phyloP scores from a whole-genome alignment of 2,797 vertebrate genomes.

The Hoplostethus mediterraneus region DNA sequence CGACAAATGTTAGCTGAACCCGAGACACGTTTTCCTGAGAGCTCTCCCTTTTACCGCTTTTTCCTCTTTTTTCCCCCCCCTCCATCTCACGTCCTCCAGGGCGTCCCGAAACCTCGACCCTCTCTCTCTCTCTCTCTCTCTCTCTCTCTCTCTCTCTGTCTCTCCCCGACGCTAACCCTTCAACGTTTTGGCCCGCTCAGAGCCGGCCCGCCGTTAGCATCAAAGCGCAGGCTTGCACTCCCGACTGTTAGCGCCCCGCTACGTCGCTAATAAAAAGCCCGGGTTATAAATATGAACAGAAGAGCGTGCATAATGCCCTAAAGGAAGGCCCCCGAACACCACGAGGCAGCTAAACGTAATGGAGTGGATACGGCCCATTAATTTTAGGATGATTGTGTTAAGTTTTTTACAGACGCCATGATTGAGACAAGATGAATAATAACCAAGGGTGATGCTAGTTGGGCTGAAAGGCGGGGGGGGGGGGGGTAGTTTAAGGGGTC shows the following conservation, averaged over 20 bases:
- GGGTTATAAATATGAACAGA: constrained; percentile 83
- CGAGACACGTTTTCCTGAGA: constrained; percentile 12
- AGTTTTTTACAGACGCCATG: constrained; percentile 74
- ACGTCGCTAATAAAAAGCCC: constrained; percentile 80
- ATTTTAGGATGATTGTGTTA: constrained; percentile 79
- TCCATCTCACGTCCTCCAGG: too few relatives aligned
- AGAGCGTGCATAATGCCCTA: constrained; percentile 76
- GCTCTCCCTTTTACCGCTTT: too few relatives aligned
- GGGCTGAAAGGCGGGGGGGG: constrained; percentile 66
- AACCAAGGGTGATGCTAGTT: constrained; percentile 49
- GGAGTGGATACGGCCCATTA: constrained; percentile 80
- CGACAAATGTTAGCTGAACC: constrained; percentile 56
- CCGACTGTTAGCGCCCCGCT: constrained; percentile 80
- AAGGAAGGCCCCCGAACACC: constrained; percentile 79
- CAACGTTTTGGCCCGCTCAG: constrained; percentile 64
- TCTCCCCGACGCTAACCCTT: constrained; percentile 54
- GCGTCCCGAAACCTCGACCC: background rate
- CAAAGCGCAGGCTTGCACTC: constrained; percentile 74
- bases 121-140: constrained; percentile 32
- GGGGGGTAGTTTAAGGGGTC: constrained; percentile 23
- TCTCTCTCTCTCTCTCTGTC: constrained; percentile 26
- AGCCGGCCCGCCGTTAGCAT: constrained; percentile 75
- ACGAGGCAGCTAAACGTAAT: constrained; percentile 80
- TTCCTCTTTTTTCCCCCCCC: too few relatives aligned
- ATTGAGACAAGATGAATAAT: constrained; percentile 78